Percentiles rank a stretch among this genome's conserved stretches.
Evolutionary conservation across 2,888 invertebrate species (phyloP).

Genomic region (Macrophya annulata): DNA sequence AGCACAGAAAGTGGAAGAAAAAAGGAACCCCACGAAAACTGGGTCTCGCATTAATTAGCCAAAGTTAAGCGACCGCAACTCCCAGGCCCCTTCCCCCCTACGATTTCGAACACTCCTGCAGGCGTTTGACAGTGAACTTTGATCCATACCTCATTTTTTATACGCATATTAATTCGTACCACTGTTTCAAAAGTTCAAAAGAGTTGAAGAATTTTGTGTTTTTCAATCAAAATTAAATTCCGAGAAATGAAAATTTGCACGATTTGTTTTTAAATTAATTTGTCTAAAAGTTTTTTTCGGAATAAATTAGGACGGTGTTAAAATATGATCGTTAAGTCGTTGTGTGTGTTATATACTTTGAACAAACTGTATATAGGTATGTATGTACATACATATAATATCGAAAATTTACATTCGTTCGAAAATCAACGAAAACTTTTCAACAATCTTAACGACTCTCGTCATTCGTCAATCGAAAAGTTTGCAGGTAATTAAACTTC

Average conservation of each 20-base stretch:
- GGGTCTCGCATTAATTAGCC: slow-evolving; percentile 35
- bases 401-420: background rate
- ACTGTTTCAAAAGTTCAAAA: background rate
- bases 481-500: slow-evolving; percentile 51
- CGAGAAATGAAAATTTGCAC: background rate
- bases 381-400: too few species aligned
- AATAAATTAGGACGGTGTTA: background rate
- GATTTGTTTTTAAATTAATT: background rate
- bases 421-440: background rate
- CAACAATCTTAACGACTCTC: slow-evolving; percentile 32
- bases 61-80: slow-evolving; percentile 34
- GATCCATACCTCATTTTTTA: slow-evolving; percentile 9
- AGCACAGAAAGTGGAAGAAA: background rate
- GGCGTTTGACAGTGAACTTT: slow-evolving; percentile 25
- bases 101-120: slow-evolving; percentile 8
- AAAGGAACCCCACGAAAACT: slow-evolving; percentile 32
- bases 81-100: background rate
- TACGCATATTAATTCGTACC: background rate
- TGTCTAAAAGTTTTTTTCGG: background rate
- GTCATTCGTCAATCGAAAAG: slow-evolving; percentile 37
- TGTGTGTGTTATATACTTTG: background rate
- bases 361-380: background rate
- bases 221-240: background rate
- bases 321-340: background rate
- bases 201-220: background rate